Evolutionary conservation across 2,113 vertebrate species (phyloP), one percentile per base, ranked within the genome.

Genomic region (Tachuris rubrigastra): DNA sequence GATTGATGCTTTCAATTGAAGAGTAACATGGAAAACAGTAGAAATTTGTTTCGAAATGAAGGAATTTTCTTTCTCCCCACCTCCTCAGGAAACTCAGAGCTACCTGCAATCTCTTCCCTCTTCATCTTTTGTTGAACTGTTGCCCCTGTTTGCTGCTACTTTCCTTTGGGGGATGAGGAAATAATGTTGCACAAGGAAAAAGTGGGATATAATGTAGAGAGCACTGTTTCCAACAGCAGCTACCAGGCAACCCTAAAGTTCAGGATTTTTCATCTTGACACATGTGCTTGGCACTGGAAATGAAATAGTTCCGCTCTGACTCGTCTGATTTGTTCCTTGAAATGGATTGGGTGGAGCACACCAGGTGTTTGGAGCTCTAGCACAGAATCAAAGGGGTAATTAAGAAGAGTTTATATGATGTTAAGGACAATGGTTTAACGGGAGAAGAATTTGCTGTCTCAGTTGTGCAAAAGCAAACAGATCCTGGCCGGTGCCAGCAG

Each of bases 191-290:
- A 62, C 59, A 44, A 47, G 50, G 69, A 23, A 73, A 84, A 84
- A 22, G 28, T 71, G 65, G 85, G 66, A 83, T 91, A 66, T 66
- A 75, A 80, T 41, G 58, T 21, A 56, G 58, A 65, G 67, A 73
- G 68, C 19, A 24, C 27, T 49, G n/a, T 52, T 90, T 78, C 44
- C 62, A 88, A 27, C 62, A 83, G 86, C 91, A 93, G 71, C 91
- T 85, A 30, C 82, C 58, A 85, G 58, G 71, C 94, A 92, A 63
- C 78, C 44, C 67, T 50, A 2, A 85, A 90, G 83, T 85, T 85
- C 56, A 59, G 85, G 35, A 81, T 91, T 95, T 92, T 83, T 93
- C 63, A 83, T 90, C 78, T 39, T 92, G 75, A 76, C 75, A 81
- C 44, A 53, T 21, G 22, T 55, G 67, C 72, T 67, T 68, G 52